Conservation (phyloP, 2,113 vertebrate species). For the Campylomormyrus numenius region DNA sequence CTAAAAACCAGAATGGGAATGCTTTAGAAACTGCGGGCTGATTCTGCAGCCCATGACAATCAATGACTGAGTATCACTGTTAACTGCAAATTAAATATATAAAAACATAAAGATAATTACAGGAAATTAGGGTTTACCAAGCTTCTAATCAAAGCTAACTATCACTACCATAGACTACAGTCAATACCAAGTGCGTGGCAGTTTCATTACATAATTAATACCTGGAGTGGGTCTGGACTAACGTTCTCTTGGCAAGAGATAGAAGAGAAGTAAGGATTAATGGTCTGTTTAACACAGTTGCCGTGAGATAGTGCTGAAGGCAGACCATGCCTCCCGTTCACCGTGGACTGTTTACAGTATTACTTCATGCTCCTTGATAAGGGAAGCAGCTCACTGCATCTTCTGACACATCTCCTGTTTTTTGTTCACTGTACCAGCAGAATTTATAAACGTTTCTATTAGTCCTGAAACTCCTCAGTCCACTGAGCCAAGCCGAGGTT, state of each 20-base stretch:
- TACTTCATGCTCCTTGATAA: neutral
- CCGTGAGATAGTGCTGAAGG: neutral
- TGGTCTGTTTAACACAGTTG: neutral
- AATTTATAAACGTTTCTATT: neutral
- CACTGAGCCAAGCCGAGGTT: neutral
- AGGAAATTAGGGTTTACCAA: neutral
- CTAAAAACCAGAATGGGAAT: neutral
- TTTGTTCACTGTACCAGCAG: neutral
- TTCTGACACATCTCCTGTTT: neutral
- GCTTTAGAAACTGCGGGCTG: neutral
- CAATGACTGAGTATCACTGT: neutral
- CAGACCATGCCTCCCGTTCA: neutral
- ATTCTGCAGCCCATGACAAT: neutral
- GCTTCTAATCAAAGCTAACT: neutral
- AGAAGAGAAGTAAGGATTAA: neutral
- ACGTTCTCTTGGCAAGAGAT: neutral
- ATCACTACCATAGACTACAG: neutral
- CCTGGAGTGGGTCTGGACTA: neutral
- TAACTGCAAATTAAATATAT: neutral
- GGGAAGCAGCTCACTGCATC: neutral
- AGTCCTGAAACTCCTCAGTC: neutral
- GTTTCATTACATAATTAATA: conserved; percentile 1
- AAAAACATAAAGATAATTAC: neutral
- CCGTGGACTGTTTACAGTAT: neutral
- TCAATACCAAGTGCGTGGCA: neutral